Conservation (phyloP, 2,888 invertebrate species). For the Drosophila bunnanda region DNA sequence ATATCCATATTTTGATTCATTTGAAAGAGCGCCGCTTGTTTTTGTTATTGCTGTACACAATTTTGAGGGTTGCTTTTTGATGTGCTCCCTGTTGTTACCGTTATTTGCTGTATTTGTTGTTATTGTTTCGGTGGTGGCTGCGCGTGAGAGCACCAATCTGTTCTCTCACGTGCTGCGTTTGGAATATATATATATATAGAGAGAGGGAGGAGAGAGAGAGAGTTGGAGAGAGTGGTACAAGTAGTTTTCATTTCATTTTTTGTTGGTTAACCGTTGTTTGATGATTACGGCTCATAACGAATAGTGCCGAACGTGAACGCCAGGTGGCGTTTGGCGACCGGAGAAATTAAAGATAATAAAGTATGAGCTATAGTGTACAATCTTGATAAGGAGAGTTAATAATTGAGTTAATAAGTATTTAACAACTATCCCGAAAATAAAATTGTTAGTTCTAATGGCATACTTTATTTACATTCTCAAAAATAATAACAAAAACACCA, state of each 20-base stretch:
- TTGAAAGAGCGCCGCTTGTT: slow-evolving; percentile 45
- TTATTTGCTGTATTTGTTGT: slow-evolving; percentile 40
- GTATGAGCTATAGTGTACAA: not conserved
- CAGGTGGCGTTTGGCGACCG: slow-evolving; percentile 31
- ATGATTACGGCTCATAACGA: slow-evolving; percentile 32
- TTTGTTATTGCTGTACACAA: slow-evolving; percentile 51
- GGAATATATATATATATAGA: no score
- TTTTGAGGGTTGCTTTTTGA: slow-evolving; percentile 74
- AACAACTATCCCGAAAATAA: not conserved
- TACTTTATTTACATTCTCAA: no score
- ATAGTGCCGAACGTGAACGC: slow-evolving; percentile 27
- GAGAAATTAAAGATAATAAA: not conserved
- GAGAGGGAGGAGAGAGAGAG: not conserved
- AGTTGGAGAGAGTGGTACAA: slow-evolving; percentile 30
- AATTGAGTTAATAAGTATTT: not conserved
- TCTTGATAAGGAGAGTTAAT: not conserved
- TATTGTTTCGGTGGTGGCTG: slow-evolving; percentile 55
- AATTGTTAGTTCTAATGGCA: not conserved
- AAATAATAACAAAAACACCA: not conserved
- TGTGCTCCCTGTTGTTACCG: slow-evolving; percentile 44
- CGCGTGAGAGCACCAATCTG: slow-evolving; percentile 39
- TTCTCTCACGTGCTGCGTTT: slow-evolving; percentile 35
- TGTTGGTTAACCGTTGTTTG: slow-evolving; percentile 46
- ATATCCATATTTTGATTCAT: slow-evolving; percentile 80
- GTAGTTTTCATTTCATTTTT: slow-evolving; percentile 33